phyloP scores from a whole-genome alignment of 1,140 invertebrate genomes.

The Rhynchophorus ferrugineus region DNA sequence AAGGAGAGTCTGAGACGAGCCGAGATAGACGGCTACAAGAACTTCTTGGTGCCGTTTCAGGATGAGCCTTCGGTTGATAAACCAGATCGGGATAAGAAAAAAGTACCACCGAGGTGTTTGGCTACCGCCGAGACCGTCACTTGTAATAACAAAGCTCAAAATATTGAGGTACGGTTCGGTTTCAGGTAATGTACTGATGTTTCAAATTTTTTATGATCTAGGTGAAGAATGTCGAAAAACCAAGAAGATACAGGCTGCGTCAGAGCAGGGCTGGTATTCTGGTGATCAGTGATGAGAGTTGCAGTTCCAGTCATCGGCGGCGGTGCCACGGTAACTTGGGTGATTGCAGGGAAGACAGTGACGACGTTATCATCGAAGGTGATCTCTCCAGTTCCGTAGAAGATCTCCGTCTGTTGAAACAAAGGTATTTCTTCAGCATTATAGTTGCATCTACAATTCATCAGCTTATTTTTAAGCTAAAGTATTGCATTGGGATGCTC shows the following conservation, averaged over 20 bases:
- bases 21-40: conserved; percentile 29
- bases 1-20: conserved; percentile 30
- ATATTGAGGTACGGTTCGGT: conserved; percentile 22
- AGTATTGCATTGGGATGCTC: too few species aligned
- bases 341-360: conserved; percentile 8
- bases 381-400: conserved; percentile 2
- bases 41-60: conserved; percentile 25
- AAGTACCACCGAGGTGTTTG: background rate
- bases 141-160: conserved; percentile 13
- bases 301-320: conserved; percentile 34
- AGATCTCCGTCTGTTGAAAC: background rate
- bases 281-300: conserved; percentile 44
- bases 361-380: conserved; percentile 3
- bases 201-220: too few species aligned
- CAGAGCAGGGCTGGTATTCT: conserved; percentile 45
- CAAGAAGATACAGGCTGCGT: conserved; percentile 39
- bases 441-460: too few species aligned
- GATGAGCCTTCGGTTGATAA: background rate
- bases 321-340: conserved; percentile 24
- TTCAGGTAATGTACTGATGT: too few species aligned
- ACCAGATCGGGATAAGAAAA: conserved; percentile 9
- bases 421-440: too few species aligned
- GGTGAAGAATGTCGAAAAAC: conserved; percentile 10
- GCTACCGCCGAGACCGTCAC: conserved; percentile 20
- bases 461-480: too few species aligned